phyloP scores from a whole-genome alignment of 2,888 invertebrate genomes.

The Laspeyria flexula region DNA sequence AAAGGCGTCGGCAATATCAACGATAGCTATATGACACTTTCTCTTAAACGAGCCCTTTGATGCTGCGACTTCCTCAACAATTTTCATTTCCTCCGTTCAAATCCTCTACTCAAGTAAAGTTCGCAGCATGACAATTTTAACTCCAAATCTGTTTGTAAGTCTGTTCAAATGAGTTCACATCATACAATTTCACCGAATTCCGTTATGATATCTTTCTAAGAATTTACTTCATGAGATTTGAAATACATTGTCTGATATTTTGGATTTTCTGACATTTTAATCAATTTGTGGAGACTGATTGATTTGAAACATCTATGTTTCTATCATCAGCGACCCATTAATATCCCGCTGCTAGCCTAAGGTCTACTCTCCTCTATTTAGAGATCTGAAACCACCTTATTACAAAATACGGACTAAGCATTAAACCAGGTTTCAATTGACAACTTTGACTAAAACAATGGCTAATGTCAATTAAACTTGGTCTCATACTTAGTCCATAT shows the following conservation, averaged over 20 bases:
- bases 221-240: constrained; percentile 5
- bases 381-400: too few species aligned
- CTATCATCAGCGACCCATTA: too few species aligned
- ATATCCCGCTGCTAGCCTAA: too few species aligned
- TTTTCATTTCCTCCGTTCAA: constrained; percentile 73
- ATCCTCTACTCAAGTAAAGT: constrained; percentile 60
- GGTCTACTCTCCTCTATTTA: too few species aligned
- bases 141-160: constrained; percentile 59
- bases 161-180: constrained; percentile 50
- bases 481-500: too few species aligned
- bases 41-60: constrained; percentile 66
- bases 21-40: constrained; percentile 64
- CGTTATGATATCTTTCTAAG: constrained; percentile 36
- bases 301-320: too few species aligned
- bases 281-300: too few species aligned
- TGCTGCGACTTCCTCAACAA: constrained; percentile 71
- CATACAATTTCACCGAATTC: constrained; percentile 46
- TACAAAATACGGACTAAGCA: too few species aligned
- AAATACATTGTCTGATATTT: background rate
- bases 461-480: too few species aligned
- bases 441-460: too few species aligned
- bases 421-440: too few species aligned
- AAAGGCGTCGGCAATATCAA: constrained; percentile 49
- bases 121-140: constrained; percentile 65
- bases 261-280: too few species aligned